Evolutionary conservation across 2,113 vertebrate genomes (phyloP).

Genomic region (Elephantulus edwardii): DNA sequence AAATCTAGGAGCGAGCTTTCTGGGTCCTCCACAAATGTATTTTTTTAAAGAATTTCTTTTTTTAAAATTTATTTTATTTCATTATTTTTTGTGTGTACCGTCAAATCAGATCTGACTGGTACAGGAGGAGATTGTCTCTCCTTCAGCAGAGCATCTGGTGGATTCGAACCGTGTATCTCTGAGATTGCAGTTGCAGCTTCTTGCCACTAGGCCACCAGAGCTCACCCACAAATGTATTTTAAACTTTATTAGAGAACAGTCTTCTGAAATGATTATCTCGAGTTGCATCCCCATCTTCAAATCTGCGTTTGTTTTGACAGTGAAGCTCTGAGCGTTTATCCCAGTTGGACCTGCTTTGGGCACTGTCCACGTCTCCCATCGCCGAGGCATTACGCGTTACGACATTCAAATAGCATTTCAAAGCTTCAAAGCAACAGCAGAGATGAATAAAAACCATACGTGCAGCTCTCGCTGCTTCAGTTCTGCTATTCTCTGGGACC

Average conservation of each 20-base stretch:
- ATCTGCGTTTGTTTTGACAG: not conserved
- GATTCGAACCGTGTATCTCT: too few relatives aligned
- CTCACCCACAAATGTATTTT: too few relatives aligned
- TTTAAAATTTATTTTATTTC: too few relatives aligned
- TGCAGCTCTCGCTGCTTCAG: not conserved
- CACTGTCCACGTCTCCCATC: fast-evolving
- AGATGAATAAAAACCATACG: not conserved
- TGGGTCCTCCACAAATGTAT: too few relatives aligned
- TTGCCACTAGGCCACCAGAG: too few relatives aligned
- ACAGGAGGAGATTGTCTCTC: too few relatives aligned
- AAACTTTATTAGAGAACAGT: not conserved
- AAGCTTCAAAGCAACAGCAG: not conserved
- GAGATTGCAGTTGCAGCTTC: too few relatives aligned
- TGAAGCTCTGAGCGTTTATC: not conserved
- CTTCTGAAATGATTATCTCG: not conserved
- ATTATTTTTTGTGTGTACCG: too few relatives aligned
- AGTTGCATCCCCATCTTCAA: not conserved
- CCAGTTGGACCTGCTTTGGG: not conserved
- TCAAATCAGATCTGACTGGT: too few relatives aligned
- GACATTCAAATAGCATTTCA: not conserved
- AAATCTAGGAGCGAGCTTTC: too few relatives aligned
- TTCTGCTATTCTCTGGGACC: not conserved
- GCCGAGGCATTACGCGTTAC: fast-evolving
- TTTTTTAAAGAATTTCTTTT: too few relatives aligned
- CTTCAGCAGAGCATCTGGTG: too few relatives aligned